Evolutionary conservation across 1,140 invertebrate genomes (phyloP), one percentile per base, ranked within the genome.

Genomic region (Archivesica marissinica): DNA sequence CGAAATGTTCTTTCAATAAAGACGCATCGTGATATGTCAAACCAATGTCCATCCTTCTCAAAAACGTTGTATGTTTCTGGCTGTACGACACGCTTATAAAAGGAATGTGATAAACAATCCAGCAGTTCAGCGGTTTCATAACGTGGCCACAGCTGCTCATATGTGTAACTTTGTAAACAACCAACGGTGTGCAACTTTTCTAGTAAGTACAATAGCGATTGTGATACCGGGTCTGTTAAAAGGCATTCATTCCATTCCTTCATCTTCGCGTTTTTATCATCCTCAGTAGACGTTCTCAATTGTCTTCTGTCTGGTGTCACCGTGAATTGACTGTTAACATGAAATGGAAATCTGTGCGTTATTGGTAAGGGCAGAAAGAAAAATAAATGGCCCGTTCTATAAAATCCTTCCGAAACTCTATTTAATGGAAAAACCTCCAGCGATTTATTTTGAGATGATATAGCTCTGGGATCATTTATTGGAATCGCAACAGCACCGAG

Each of bases 321-420:
- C 20, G 78, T 80, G 78, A 91, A 90, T 35, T 87, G 82, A 13
- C 78, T 87, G 70, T 91, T 90, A n/a, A 90, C 85, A 61, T 90
- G 88, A 17, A 89, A 86, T 56, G 86, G 89, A 0, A 88, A 83
- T 0, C 28, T 35, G n/a, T 61, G 76, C 54, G 74, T 13, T 50
- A 86, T 84, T 23, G 89, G 88, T 15, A 90, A 56, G 17, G 89
- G 89, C 0, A 90, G 59, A 64, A 86, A 90, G 41, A 86, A 89
- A 64, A 89, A 90, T n/a, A 87, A 64, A 75, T 90, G 90, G 30
- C 87, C 83, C 15, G 80, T 74, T 54, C 61, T 76, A 75, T 90
- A 90, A 64, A 89, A 89, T 33, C 83, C 80, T 20, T 50, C 52
- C 33, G 85, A 77, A 17, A 77, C 28, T 20, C 30, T 28, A 17